Evolutionary conservation across 1,140 invertebrate species (phyloP).

Genomic region (Chlorops oryzae): DNA sequence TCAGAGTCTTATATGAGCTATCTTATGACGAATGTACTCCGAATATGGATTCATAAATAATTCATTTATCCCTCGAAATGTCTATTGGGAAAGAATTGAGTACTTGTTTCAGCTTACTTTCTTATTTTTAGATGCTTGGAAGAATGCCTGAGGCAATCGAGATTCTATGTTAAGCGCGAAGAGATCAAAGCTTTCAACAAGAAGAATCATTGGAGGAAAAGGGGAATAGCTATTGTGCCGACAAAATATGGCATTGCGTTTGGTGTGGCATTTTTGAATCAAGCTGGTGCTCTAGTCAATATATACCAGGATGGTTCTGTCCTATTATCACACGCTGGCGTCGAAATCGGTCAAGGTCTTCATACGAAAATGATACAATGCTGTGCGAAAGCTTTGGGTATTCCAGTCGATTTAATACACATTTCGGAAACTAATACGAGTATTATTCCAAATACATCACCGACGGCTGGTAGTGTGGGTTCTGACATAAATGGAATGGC

Average conservation of each 20-base stretch:
- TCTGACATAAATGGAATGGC: constrained; percentile 93
- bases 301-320: constrained; percentile 87
- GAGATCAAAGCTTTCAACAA: constrained; percentile 66
- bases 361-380: constrained; percentile 91
- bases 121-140: constrained; percentile 61
- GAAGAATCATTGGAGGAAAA: constrained; percentile 74
- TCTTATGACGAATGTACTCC: no score
- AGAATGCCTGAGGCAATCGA: constrained; percentile 62
- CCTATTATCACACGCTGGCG: constrained; percentile 76
- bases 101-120: no score
- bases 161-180: constrained; percentile 57
- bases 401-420: constrained; percentile 70
- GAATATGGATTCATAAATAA: no score
- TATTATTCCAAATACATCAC: constrained; percentile 86
- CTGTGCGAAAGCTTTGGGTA: constrained; percentile 63
- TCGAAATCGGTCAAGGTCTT: constrained; percentile 92
- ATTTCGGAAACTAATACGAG: constrained; percentile 81
- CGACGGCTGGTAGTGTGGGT: constrained; percentile 80
- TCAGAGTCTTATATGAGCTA: no score
- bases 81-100: no score
- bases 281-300: constrained; percentile 75
- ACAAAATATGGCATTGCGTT: constrained; percentile 86
- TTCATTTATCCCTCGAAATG: no score
- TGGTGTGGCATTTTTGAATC: constrained; percentile 70
- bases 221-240: constrained; percentile 74